Evolutionary conservation across 2,797 vertebrate species (phyloP).

Genomic region (Rhinogobio ventralis): DNA sequence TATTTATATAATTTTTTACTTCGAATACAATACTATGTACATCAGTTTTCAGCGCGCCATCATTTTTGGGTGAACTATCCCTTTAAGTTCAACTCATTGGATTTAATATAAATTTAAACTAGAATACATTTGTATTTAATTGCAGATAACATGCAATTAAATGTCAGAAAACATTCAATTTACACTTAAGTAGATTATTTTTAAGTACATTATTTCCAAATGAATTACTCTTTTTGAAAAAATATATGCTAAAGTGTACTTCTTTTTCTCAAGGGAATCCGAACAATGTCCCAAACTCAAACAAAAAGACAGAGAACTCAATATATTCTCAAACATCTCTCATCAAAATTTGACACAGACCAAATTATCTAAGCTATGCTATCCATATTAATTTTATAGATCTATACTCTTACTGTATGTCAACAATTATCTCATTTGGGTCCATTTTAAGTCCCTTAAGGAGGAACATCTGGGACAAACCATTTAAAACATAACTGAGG

Average conservation of each 20-base stretch:
- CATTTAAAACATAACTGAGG: conserved; percentile 12
- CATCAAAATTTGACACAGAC: neutral
- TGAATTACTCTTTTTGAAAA: neutral
- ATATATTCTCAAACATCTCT: neutral
- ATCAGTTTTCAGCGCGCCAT: no score
- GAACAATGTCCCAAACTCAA: neutral
- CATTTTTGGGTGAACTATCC: no score
- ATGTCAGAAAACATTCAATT: neutral
- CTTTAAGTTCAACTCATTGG: neutral
- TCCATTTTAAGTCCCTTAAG: neutral
- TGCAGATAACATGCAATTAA: neutral
- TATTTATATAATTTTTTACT: no score
- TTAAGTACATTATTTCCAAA: neutral
- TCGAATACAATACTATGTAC: no score
- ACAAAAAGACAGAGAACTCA: neutral
- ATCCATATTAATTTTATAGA: neutral
- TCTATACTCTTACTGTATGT: neutral
- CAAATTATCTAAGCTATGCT: neutral
- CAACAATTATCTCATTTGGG: neutral
- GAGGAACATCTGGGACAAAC: conserved; percentile 26
- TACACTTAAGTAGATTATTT: neutral
- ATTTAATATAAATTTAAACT: neutral
- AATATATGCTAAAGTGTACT: neutral
- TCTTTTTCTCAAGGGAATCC: neutral
- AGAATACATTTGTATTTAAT: neutral